Evolutionary conservation across 2,113 vertebrate species (phyloP), one percentile per base, ranked within the genome.

Genomic region (Phoxinus phoxinus): DNA sequence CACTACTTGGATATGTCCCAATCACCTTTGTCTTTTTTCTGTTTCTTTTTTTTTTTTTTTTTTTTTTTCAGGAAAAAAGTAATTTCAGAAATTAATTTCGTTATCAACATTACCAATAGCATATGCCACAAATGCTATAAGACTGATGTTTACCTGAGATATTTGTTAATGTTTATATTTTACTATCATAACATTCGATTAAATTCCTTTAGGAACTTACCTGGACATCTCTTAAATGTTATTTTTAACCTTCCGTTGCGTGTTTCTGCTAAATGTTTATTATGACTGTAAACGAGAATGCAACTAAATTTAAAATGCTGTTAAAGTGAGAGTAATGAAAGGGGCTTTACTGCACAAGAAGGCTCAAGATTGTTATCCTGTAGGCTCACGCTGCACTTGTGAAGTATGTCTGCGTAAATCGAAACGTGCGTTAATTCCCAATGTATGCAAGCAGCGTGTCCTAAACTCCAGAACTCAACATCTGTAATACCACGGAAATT

Each of bases 341-440:
- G 74, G 46, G 44, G 23, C 1, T 37, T 85, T 27, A 21, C 71
- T 9, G 6, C 6, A 61, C 2, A 44, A n/a, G n/a, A 63, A 35
- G 46, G 10, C 21, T 76, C 1, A 23, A 63, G 61, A 77, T 85
- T 77, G 2, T 65, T 37, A 78, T 56, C 44, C 61, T 37, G 37
- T 8, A 30, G n/a, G n/a, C 71, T 11, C 51, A 23, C 11, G 5
- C 30, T 19, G 3, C 11, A 4, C 10, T 25, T 69, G 25, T 69
- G 59, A 69, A 12, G 30, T 44, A 4, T 61, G 73, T 7, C 41
- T 12, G 19, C 25, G 12, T 41, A 46, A 81, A 87, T 9, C 71
- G 84, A 89, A 87, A 86, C 67, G 32, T 81, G 13, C 85, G 92
- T 90, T 90, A 92, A 89, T 93, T 93, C 91, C 92, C 92, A 90